A percentile compares a stretch with the other conserved stretches of the same genome.
These are phyloP conservation scores for Miichthys miiuy DNA, from an alignment of 2,797 vertebrate genomes.

Conservation along the genomic window DNA sequence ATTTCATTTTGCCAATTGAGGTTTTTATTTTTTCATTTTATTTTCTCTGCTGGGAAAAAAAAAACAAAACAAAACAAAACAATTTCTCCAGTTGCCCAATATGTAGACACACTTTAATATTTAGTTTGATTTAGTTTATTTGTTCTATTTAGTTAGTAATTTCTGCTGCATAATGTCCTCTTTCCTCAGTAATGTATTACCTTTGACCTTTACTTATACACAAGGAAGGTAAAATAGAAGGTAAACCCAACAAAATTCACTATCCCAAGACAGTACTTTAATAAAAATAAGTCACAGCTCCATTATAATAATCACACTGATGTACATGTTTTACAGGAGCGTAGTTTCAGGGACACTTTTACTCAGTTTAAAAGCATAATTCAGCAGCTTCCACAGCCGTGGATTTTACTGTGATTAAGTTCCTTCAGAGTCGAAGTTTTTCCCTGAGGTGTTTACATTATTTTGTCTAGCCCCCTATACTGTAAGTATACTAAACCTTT, in stretches of 20 bases:
- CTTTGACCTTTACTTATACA: not conserved
- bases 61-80: not conserved
- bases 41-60: not conserved
- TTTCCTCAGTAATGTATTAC: not conserved
- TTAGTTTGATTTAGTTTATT: not conserved
- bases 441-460: conserved; percentile 21
- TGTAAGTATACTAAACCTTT: conserved; percentile 13
- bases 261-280: not conserved
- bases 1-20: conserved; percentile 18
- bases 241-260: not conserved
- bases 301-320: not conserved
- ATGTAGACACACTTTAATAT: conserved; percentile 15
- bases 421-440: not conserved
- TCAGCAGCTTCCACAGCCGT: not conserved
- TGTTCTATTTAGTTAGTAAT: conserved; percentile 17
- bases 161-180: conserved; percentile 5
- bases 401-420: conserved; percentile 6
- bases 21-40: conserved; percentile 26
- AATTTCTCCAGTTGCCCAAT: conserved; percentile 6
- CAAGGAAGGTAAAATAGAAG: not conserved
- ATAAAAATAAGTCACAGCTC: not conserved
- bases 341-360: not conserved
- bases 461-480: conserved; percentile 1
- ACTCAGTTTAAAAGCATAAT: conserved; percentile 2
- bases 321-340: not conserved